Evolutionary conservation across 37 sponge, comb jelly and placozoan genomes (phyloP), one percentile per base, ranked within the genome.

Genomic region (Lycopodina hypogea): DNA sequence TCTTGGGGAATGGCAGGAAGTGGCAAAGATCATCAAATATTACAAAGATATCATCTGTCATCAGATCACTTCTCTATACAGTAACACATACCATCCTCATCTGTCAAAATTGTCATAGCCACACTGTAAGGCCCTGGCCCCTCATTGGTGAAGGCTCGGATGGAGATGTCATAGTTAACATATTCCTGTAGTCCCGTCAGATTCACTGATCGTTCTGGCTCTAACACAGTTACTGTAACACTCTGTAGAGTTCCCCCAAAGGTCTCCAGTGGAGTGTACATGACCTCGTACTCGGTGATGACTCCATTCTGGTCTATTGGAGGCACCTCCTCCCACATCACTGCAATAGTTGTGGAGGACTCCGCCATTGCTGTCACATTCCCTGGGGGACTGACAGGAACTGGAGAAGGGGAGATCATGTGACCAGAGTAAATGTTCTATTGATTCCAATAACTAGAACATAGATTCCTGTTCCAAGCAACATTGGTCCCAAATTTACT

Each of bases 281-380:
- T 18, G 0, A 85, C 60, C 26, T 69, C 72, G 71, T 85, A 85
- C 19, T 29, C 28, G n/a, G 62, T 70, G 41, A 85, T 85, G 52
- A 70, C 56, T 59, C 86, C 86, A 62, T 78, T 78, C 34, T 34
- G 56, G 55, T 39, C 38, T 19, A 71, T 72, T 0, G 24, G 30
- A 40, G 74, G 12, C 1, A 45, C 63, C 39, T 61, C 64, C 1
- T 56, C 74, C 74, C 78, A 78, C 4, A 60, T 56, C 63, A 78
- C 51, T 26, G 19, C 8, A 42, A 85, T 78, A n/a, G 42, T 33
- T 21, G 84, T 84, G 18, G 84, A 69, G 50, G 62, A 70, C 14
- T 56, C 0, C 0, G 59, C 66, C 3, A 32, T 53, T 18, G 68
- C 69, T 14, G 41, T 64, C n/a, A 86, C 74, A 38, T 74, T 68